phyloP scores from a whole-genome alignment of 2,797 vertebrate species.

The Chaetophractus vellerosus region DNA sequence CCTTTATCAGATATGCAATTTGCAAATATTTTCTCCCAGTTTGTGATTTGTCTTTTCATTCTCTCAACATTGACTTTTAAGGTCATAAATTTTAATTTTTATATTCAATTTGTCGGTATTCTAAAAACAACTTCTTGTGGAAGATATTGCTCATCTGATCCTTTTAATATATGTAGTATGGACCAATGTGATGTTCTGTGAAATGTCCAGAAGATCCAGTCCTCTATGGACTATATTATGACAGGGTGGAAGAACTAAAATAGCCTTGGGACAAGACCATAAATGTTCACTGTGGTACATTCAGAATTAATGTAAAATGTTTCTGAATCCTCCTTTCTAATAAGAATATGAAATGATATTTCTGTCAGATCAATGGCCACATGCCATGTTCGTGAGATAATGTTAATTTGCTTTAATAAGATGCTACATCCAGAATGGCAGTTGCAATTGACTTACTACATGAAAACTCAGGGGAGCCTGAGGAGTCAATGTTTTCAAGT shows the following conservation, averaged over 20 bases:
- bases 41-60: background rate
- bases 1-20: background rate
- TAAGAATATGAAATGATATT: background rate
- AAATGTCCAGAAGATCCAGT: background rate
- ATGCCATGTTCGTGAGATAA: background rate
- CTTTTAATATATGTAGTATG: background rate
- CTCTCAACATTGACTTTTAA: background rate
- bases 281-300: background rate
- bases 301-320: background rate
- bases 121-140: background rate
- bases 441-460: background rate
- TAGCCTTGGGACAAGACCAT: background rate
- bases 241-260: background rate
- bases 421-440: background rate
- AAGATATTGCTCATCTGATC: background rate
- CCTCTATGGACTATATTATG: background rate
- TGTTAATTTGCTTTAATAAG: background rate
- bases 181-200: background rate
- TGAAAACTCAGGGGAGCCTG: background rate
- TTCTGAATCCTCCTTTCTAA: background rate
- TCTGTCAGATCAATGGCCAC: background rate
- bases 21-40: background rate
- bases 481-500: background rate
- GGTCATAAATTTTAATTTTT: background rate
- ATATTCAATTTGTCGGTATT: background rate